Evolutionary conservation across 2,888 invertebrate species (phyloP).

Genomic region (Lymantria dispar): DNA sequence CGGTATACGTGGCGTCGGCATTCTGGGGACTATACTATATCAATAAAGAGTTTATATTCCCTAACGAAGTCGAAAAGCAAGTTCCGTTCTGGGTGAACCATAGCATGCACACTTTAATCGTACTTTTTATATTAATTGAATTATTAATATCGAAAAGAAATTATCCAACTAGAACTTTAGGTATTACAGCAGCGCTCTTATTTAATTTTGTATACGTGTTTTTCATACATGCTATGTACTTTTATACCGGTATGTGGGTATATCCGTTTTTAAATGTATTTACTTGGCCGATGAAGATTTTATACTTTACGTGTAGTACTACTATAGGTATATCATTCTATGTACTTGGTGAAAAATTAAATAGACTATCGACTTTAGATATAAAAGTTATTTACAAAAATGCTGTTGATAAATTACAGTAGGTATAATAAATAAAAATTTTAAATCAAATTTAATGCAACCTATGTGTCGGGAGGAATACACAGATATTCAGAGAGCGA

Average conservation of each 20-base stretch:
- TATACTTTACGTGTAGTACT: constrained; percentile 85
- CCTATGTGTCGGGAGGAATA: not conserved
- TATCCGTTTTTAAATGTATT: constrained; percentile 93
- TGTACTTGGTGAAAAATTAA: constrained; percentile 87
- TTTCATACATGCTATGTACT: constrained; percentile 88
- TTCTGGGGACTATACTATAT: constrained; percentile 94
- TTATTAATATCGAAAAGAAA: constrained; percentile 86
- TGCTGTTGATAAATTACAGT: constrained; percentile 24
- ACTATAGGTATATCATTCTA: constrained; percentile 83
- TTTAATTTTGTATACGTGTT: constrained; percentile 86
- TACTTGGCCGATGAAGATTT: constrained; percentile 85
- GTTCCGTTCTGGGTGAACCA: constrained; percentile 96
- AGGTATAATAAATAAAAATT: not conserved
- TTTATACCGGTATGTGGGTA: constrained; percentile 90
- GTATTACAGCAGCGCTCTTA: constrained; percentile 77
- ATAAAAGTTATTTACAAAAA: constrained; percentile 21
- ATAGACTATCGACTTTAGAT: constrained; percentile 83
- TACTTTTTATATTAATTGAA: constrained; percentile 89
- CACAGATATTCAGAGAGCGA: too few species aligned
- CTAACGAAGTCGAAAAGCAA: constrained; percentile 88
- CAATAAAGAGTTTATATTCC: constrained; percentile 94
- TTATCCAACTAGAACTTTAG: constrained; percentile 86
- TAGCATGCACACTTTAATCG: constrained; percentile 91
- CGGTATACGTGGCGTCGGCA: constrained; percentile 90
- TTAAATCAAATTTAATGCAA: not conserved